Evolutionary conservation across 2,888 invertebrate species (phyloP).

Genomic region (Euplexia lucipara): DNA sequence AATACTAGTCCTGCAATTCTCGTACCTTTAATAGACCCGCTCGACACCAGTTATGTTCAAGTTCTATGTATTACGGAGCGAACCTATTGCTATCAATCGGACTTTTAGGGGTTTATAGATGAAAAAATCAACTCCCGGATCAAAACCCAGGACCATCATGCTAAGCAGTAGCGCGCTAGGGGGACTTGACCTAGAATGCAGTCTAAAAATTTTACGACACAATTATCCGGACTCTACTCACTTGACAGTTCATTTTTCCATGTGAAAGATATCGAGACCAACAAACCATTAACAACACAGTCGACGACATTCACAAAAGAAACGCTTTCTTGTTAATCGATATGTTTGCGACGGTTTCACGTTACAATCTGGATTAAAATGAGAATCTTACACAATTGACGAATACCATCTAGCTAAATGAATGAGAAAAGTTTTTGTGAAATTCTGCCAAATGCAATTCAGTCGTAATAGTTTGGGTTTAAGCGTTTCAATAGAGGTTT

Average conservation of each 20-base stretch:
- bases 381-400: constrained; percentile 41
- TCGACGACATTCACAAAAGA: constrained; percentile 5
- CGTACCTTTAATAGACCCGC: too few species aligned
- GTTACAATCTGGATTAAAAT: constrained; percentile 24
- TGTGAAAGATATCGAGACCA: background rate
- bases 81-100: too few species aligned
- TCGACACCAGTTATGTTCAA: too few species aligned
- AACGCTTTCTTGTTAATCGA: constrained; percentile 32
- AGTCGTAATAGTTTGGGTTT: background rate
- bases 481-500: too few species aligned
- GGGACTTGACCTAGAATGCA: too few species aligned
- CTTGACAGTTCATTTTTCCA: background rate
- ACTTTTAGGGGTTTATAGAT: too few species aligned
- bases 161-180: too few species aligned
- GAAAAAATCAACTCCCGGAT: too few species aligned
- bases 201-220: too few species aligned
- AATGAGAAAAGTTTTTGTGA: background rate
- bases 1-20: too few species aligned
- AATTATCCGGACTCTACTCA: background rate
- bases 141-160: too few species aligned
- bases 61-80: too few species aligned
- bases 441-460: background rate
- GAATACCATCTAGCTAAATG: background rate
- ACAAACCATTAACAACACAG: constrained; percentile 29
- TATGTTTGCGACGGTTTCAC: constrained; percentile 24